Conservation (phyloP, 2,797 vertebrate species). For the Rhinoraja longicauda region DNA sequence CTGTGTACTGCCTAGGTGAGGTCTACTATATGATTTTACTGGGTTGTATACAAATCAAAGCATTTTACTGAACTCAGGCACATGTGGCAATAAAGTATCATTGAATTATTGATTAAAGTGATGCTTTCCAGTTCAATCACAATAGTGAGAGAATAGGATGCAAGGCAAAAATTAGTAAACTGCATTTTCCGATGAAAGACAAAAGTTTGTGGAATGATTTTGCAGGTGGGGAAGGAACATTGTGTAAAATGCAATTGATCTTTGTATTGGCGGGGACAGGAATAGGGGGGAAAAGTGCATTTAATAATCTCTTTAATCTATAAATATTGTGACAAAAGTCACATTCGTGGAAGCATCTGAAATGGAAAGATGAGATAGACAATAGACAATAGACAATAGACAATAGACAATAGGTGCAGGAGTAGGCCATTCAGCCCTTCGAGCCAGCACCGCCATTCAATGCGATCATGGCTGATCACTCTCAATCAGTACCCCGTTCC, state of each 20-base stretch:
- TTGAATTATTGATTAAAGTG: background rate
- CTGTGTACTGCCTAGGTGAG: too few species aligned
- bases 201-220: background rate
- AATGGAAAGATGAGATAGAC: background rate
- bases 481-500: too few species aligned
- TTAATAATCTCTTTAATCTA: background rate
- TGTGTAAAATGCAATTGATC: background rate
- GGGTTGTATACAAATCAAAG: too few species aligned
- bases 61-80: too few species aligned
- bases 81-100: too few species aligned
- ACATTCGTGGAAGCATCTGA: background rate
- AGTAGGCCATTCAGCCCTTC: too few species aligned
- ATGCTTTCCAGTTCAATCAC: background rate
- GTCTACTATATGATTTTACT: too few species aligned
- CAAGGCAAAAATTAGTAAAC: background rate
- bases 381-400: too few species aligned
- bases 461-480: too few species aligned
- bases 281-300: background rate
- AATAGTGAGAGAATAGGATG: too few species aligned
- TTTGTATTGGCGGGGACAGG: background rate
- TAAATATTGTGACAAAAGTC: background rate
- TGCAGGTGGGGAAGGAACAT: background rate
- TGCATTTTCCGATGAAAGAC: background rate
- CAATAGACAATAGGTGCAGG: too few species aligned
- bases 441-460: too few species aligned